Percentiles rank a stretch among this genome's conserved stretches.
phyloP scores from a whole-genome alignment of 1,140 invertebrate genomes.

The Heliconius nattereri region DNA sequence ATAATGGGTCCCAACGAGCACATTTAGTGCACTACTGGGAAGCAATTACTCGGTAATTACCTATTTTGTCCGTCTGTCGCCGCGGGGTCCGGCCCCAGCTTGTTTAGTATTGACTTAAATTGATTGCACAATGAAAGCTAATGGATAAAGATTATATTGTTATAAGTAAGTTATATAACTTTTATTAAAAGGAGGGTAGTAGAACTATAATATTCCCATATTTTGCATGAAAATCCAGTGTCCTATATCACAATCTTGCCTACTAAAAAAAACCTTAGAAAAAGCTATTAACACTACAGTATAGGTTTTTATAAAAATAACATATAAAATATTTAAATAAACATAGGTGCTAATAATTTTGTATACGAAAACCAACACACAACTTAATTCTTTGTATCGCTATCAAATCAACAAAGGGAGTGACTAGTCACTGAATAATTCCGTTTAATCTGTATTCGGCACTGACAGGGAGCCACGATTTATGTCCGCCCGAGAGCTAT shows the following conservation, averaged over 20 bases:
- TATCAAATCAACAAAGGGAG: neutral
- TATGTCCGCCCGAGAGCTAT: constrained; percentile 33
- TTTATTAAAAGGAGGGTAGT: no score
- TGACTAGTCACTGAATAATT: constrained; percentile 27
- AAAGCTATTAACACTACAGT: no score
- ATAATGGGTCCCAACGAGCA: constrained; percentile 8
- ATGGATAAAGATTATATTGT: constrained; percentile 8
- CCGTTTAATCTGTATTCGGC: constrained; percentile 36
- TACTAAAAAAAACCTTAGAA: no score
- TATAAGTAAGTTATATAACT: neutral
- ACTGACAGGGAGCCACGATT: constrained; percentile 36
- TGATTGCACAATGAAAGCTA: constrained; percentile 17
- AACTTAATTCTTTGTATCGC: neutral
- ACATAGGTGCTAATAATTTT: no score
- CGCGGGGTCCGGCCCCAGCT: constrained; percentile 26
- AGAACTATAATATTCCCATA: no score
- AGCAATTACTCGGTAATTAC: constrained; percentile 35
- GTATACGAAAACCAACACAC: no score
- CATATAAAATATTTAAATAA: no score
- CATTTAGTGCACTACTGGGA: constrained; percentile 29
- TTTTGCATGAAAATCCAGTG: no score
- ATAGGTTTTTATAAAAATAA: no score
- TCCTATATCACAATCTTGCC: no score
- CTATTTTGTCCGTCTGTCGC: constrained; percentile 27
- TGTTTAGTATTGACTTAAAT: constrained; percentile 22